A percentile compares a stretch with the other conserved stretches of the same genome.
Evolutionary conservation across 1,140 invertebrate species (phyloP).

Genomic region (Drosophila trapezifrons): DNA sequence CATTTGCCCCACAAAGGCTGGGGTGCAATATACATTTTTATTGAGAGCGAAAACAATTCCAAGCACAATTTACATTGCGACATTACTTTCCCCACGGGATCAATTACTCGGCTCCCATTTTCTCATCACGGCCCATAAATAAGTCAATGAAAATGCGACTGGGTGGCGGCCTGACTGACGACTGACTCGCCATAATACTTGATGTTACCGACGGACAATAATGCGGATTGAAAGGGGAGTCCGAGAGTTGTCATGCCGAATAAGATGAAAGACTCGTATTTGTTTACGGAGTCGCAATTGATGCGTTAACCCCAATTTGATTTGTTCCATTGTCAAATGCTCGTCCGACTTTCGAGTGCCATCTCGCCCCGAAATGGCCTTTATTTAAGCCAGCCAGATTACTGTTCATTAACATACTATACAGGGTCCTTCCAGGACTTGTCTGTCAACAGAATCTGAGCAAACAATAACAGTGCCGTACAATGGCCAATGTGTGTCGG

Average conservation of each 20-base stretch:
- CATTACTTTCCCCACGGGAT: slow-evolving; percentile 17
- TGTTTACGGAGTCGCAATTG: slow-evolving; percentile 57
- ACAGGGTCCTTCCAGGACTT: slow-evolving; percentile 9
- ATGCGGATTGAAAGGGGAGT: background rate
- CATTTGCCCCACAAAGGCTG: background rate
- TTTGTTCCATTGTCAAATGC: slow-evolving; percentile 59
- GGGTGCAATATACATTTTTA: slow-evolving; percentile 19
- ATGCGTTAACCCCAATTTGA: slow-evolving; percentile 61
- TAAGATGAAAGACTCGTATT: slow-evolving; percentile 45
- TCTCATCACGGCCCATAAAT: slow-evolving; percentile 46
- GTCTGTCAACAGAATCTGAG: slow-evolving; percentile 53
- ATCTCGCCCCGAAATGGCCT: background rate
- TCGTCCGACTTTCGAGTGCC: slow-evolving; percentile 45
- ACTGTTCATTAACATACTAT: slow-evolving; percentile 69
- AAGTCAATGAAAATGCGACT: slow-evolving; percentile 32
- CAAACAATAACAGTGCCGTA: slow-evolving; percentile 57
- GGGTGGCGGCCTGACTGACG: slow-evolving; percentile 1
- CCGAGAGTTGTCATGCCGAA: slow-evolving; percentile 34
- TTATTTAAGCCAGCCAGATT: slow-evolving; percentile 40
- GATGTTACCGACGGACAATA: slow-evolving; percentile 9
- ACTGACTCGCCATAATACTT: slow-evolving; percentile 41
- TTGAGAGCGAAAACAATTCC: slow-evolving; percentile 34
- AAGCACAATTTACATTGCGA: slow-evolving; percentile 29
- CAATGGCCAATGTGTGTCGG: slow-evolving; percentile 38
- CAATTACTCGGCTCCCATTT: slow-evolving; percentile 41